phyloP scores from a whole-genome alignment of 1,140 invertebrate species.

The Aleiodes sp. region DNA sequence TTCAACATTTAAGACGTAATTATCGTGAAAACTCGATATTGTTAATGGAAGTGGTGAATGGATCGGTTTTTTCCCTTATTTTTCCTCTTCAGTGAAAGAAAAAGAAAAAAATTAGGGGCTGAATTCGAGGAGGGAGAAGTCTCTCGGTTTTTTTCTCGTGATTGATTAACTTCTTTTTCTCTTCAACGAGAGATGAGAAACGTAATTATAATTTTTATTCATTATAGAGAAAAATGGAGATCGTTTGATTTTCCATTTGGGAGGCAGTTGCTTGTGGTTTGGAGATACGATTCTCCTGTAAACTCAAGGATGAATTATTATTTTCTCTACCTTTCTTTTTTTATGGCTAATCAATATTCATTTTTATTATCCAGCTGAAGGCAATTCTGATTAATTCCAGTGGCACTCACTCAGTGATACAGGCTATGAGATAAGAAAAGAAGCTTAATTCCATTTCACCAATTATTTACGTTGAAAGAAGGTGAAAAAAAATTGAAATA shows the following conservation, averaged over 20 bases:
- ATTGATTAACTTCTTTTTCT: constrained; percentile 65
- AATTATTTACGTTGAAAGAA: background rate
- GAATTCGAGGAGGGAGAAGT: constrained; percentile 20
- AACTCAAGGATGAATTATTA: constrained; percentile 14
- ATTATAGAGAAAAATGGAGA: constrained; percentile 43
- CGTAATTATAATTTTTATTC: constrained; percentile 69
- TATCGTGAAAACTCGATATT: constrained; percentile 19
- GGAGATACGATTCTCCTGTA: constrained; percentile 63
- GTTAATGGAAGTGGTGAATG: constrained; percentile 10
- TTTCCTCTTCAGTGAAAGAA: constrained; percentile 7
- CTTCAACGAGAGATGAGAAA: constrained; percentile 48
- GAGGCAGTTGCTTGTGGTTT: constrained; percentile 61
- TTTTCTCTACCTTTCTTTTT: too few relatives aligned
- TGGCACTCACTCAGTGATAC: background rate
- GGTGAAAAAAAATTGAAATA: background rate
- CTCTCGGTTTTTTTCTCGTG: constrained; percentile 46
- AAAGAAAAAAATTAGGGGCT: background rate
- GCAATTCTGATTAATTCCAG: constrained; percentile 32
- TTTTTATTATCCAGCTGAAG: constrained; percentile 41
- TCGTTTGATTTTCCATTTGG: constrained; percentile 59
- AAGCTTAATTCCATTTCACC: background rate
- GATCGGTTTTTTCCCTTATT: constrained; percentile 15
- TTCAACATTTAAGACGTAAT: constrained; percentile 30
- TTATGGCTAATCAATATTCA: constrained; percentile 58
- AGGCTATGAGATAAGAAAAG: background rate